Percentiles rank a stretch among this genome's conserved stretches.
Conservation (phyloP, 2,113 vertebrate species). For the Chloropsis cyanopogon region DNA sequence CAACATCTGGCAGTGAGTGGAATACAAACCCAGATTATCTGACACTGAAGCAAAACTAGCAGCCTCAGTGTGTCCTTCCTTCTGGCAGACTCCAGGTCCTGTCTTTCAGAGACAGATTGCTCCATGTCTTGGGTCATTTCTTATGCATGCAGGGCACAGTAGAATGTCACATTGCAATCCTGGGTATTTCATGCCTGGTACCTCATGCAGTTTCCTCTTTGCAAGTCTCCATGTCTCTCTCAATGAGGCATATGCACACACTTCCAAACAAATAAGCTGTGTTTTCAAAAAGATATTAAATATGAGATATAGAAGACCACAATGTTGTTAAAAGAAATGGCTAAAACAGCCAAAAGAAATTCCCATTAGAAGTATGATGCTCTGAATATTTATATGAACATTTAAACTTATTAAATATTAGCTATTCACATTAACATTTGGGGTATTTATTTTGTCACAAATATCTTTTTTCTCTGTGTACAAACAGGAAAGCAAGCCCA, state of each 20-base stretch:
- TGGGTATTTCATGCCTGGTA: conserved; percentile 41
- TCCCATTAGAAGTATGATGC: not conserved
- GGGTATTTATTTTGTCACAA: not conserved
- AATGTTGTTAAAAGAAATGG: not conserved
- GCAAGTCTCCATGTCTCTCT: conserved; percentile 45
- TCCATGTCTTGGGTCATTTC: conserved; percentile 48
- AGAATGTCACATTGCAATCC: conserved; percentile 34
- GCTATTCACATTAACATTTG: not conserved
- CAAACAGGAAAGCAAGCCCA: not conserved
- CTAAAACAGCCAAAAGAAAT: not conserved
- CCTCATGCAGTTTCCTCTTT: conserved; percentile 26
- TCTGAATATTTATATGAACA: not conserved
- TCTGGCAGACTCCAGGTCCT: not conserved
- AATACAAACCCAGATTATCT: conserved; percentile 23
- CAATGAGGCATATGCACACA: conserved; percentile 91
- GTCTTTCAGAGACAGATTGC: not conserved
- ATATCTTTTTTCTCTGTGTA: not conserved
- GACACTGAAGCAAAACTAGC: not conserved
- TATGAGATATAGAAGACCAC: not conserved
- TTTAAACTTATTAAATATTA: not conserved
- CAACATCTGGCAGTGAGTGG: conserved; percentile 70
- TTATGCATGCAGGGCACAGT: conserved; percentile 49
- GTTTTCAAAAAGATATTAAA: conserved; percentile 30
- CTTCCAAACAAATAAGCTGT: conserved; percentile 95
- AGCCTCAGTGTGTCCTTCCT: not conserved